Percentiles rank a stretch among this genome's conserved stretches.
Conservation (phyloP, 2,113 vertebrate genomes). For the Dasypus novemcinctus region DNA sequence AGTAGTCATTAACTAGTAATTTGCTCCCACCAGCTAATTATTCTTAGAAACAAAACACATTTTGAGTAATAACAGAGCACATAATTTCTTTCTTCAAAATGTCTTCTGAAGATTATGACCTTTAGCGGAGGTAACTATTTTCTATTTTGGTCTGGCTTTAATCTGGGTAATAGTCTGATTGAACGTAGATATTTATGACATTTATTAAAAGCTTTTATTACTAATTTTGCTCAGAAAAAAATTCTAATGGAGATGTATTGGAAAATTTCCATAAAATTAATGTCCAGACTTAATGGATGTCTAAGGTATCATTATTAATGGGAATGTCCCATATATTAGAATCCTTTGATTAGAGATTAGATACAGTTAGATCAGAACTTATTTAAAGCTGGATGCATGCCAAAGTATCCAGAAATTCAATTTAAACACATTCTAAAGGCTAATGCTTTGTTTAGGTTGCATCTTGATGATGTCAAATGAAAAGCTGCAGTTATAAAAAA, state of each 20-base stretch:
- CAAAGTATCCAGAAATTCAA: constrained; percentile 87
- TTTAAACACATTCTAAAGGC: constrained; percentile 86
- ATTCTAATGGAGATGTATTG: constrained; percentile 86
- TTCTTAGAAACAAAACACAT: constrained; percentile 64
- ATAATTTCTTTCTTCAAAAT: constrained; percentile 75
- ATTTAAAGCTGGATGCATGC: constrained; percentile 83
- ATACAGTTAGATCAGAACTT: constrained; percentile 82
- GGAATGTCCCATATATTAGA: constrained; percentile 85
- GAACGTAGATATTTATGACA: constrained; percentile 86
- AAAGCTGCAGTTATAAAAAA: constrained; percentile 66
- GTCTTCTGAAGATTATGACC: constrained; percentile 81
- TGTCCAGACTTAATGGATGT: constrained; percentile 88
- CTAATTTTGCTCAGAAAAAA: constrained; percentile 85
- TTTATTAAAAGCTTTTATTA: constrained; percentile 87
- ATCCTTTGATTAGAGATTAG: constrained; percentile 85
- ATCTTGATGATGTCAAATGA: constrained; percentile 68
- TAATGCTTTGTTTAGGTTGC: constrained; percentile 82
- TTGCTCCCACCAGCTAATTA: constrained; percentile 50
- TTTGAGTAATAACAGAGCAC: constrained; percentile 53
- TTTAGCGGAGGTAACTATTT: constrained; percentile 79
- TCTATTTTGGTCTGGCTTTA: constrained; percentile 87
- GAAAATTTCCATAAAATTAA: constrained; percentile 89
- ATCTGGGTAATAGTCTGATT: constrained; percentile 85
- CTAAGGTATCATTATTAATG: constrained; percentile 87
- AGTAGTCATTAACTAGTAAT: constrained; percentile 10